phyloP scores from a whole-genome alignment of 2,797 vertebrate genomes.

The Acomys russatus region DNA sequence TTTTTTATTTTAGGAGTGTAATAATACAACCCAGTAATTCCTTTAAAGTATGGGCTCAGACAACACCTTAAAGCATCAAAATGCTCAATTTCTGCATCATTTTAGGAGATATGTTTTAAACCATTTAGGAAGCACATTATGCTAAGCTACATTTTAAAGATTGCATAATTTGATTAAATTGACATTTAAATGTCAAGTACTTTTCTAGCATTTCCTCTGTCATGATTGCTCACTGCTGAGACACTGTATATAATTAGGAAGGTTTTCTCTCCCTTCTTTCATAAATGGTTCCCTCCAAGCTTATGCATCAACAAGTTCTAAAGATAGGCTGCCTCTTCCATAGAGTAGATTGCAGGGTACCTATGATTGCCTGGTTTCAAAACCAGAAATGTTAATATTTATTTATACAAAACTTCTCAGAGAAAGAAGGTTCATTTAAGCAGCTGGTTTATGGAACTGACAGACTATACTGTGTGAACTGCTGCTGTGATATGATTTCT shows the following conservation, averaged over 20 bases:
- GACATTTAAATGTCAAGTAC: conserved; percentile 85
- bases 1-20: conserved; percentile 61
- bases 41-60: conserved; percentile 58
- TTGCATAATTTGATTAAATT: conserved; percentile 78
- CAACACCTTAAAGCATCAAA: conserved; percentile 40
- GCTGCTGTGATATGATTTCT: conserved; percentile 8
- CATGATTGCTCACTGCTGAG: conserved; percentile 65
- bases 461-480: background rate
- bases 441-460: conserved; percentile 9
- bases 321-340: background rate
- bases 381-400: conserved; percentile 45
- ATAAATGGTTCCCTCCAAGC: background rate
- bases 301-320: conserved; percentile 28
- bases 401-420: conserved; percentile 34
- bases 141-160: conserved; percentile 70
- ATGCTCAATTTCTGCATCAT: conserved; percentile 54
- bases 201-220: conserved; percentile 77
- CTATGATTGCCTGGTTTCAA: background rate
- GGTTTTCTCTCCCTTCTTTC: conserved; percentile 9
- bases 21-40: conserved; percentile 40
- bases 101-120: conserved; percentile 69
- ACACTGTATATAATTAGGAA: conserved; percentile 70
- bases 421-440: conserved; percentile 15
- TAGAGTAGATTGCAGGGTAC: background rate
- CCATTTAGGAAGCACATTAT: conserved; percentile 75